Evolutionary conservation across 2,888 invertebrate genomes (phyloP), one percentile per base, ranked within the genome.

Genomic region (Agriopis leucophaearia): DNA sequence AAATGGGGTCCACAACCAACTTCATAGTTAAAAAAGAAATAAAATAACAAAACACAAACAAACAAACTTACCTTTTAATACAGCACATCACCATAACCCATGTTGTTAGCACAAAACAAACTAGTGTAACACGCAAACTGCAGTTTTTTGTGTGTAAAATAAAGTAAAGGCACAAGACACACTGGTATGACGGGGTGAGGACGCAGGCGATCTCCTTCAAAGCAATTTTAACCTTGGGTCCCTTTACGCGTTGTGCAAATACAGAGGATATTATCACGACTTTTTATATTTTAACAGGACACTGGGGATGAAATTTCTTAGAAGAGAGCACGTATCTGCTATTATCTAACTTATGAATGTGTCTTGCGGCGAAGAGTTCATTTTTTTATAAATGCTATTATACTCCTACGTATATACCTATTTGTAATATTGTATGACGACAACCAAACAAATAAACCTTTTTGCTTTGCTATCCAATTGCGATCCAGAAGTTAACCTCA

Each of bases 81-180:
- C 42, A 15, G 35, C 42, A 16, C 44, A 15, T 44, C 59, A 60
- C 67, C 71, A 50, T 16, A 67, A 60, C 70, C 71, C 64, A 51
- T 55, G 15, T 55, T 52, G 68, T 73, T 71, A 73, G 56, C 67
- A 71, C 67, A 69, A 64, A 64, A 63, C 50, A 57, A 62, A 27
- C 9, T 8, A 35, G 44, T 56, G 51, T 8, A 59, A 40, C 16
- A 51, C 42, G 62, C 44, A 56, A 58, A 51, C n/a, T 48, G 38
- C 35, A 61, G 12, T 18, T 52, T 18, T 52, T 36, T n/a, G 44
- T 44, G 44, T n/a, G 5, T 6, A 44, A 15, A 42, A 10, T 42
- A 42, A n/a, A n/a, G 27, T 27, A 5, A 27, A 27, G 27, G 27
- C 27, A 5, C 27, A 27, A 5, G 27, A 27, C 27, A 27, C 27